Evolutionary conservation across 92 coral and sea anemone genomes (phyloP), one percentile per base, ranked within the genome.

Genomic region (Epizoanthus fatuus): DNA sequence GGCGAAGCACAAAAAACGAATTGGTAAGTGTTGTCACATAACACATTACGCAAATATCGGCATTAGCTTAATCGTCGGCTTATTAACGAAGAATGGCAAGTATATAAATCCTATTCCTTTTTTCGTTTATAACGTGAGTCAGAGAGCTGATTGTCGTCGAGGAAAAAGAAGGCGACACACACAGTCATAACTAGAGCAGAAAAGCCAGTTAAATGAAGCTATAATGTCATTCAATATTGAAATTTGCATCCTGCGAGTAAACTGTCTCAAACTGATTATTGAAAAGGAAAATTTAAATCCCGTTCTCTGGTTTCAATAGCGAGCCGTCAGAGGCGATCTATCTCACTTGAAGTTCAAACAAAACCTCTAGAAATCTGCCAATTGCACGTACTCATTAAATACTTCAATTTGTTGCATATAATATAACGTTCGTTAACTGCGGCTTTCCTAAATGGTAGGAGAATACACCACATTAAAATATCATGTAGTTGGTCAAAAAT

Each of bases 1-100:
- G 66, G 12, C 37, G 56, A 60, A 77, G 45, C 39, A 77, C 82
- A 22, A 77, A 77, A 60, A 77, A 77, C 58, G 70, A 68, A 15
- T 42, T 77, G 82, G 82, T 77, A 42, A 77, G 82, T 60, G 35
- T n/a, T 7, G 38, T 20, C 44, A 56, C 56, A 77, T 25, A 69
- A 10, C 52, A 52, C 29, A 40, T 40, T 59, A 42, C 40, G 56
- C 70, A 59, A 77, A 77, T 38, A 59, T 64, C 40, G 13, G 19
- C 69, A 76, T 76, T 76, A 76, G 35, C 56, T 58, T n/a, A 76
- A 76, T 59, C 47, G 38, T 38, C 17, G 68, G 63, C 51, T 67
- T 39, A 76, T 77, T 60, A 77, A 19, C 70, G 70, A 45, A 76
- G 53, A 49, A 49, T 49, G 53, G 13, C 3, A 8, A 49, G 53